Base-by-base conservation (phyloP, 2,888 invertebrate species). In the Nycteola revayana region DNA sequence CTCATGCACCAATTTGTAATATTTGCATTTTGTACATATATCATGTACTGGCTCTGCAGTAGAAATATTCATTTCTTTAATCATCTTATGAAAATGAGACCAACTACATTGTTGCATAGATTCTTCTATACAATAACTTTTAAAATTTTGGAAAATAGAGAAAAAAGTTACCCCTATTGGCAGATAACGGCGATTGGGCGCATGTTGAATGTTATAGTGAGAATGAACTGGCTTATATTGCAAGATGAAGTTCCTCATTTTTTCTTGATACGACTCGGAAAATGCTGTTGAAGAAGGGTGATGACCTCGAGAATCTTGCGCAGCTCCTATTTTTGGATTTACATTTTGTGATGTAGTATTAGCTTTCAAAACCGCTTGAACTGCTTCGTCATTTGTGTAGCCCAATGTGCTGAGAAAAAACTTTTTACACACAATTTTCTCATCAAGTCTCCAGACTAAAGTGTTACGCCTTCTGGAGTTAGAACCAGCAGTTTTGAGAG, bases 21-120 rank as follows among this genome's bases (percentile, higher is more conserved):
- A 33, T 27, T 32, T 32, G 28, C 37, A 41, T 17, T 38, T 41
- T 29, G 45, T 41, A 25, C 44, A 41, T 24, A 34, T 28, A 32
- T 40, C 40, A 34, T 44, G 44, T 5, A 32, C 20, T 34, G 36
- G 28, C 34, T 36, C 32, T 7, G 38, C 31, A 17, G 30, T 30
- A 28, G 24, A 28, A 9, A 31, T 8, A 35, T 21, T 21, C 7
- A 21, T 5, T 21, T 21, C 7, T 7, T 21, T 21, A 7, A 21
- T 21, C 7, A 21, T 21, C 2, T n/a, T n/a, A 21, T 21, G 21
- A 7, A 21, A 21, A 21, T 21, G 7, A n/a, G 21, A 2, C 21
- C 21, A 21, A n/a, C 7, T 2, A n/a, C 21, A 21, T 5, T 3
- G 3, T 5, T 11, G 21, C 10, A 28, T 8, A 32, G 36, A 28